Percentiles rank a stretch among this genome's conserved stretches.
phyloP scores from a whole-genome alignment of 2,888 invertebrate genomes.

The Sarcophaga carnaria region DNA sequence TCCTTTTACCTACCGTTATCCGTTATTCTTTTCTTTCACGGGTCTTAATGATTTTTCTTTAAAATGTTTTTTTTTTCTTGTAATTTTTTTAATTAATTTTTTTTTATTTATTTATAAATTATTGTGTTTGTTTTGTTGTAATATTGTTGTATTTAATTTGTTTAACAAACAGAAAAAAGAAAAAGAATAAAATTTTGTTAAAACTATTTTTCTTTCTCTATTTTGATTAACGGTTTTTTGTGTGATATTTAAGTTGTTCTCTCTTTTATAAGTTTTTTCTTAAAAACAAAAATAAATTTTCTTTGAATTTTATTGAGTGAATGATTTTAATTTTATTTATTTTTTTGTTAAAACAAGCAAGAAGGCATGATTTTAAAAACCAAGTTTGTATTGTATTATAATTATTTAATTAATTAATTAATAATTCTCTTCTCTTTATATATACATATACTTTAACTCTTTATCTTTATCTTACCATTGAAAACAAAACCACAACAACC shows the following conservation, averaged over 20 bases:
- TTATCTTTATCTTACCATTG: neutral
- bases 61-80: neutral
- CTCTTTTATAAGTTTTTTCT: constrained; percentile 13
- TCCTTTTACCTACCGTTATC: too few species aligned
- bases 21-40: too few species aligned
- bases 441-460: neutral
- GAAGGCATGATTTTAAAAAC: constrained; percentile 56
- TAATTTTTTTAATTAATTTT: too few species aligned
- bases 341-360: constrained; percentile 4
- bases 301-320: constrained; percentile 48
- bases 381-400: constrained; percentile 64
- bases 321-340: constrained; percentile 54
- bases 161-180: too few species aligned
- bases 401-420: constrained; percentile 9
- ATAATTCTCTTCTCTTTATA: constrained; percentile 2
- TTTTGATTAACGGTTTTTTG: too few species aligned
- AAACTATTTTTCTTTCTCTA: too few species aligned
- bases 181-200: too few species aligned
- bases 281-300: constrained; percentile 33
- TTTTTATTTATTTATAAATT: too few species aligned
- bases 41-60: neutral
- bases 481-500: neutral
- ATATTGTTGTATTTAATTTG: too few species aligned
- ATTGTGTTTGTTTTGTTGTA: too few species aligned
- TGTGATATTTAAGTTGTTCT: neutral